A percentile compares a stretch with the other conserved stretches of the same genome.
Evolutionary conservation across 2,113 vertebrate species (phyloP).

Genomic region (Cephalopholis sonnerati): DNA sequence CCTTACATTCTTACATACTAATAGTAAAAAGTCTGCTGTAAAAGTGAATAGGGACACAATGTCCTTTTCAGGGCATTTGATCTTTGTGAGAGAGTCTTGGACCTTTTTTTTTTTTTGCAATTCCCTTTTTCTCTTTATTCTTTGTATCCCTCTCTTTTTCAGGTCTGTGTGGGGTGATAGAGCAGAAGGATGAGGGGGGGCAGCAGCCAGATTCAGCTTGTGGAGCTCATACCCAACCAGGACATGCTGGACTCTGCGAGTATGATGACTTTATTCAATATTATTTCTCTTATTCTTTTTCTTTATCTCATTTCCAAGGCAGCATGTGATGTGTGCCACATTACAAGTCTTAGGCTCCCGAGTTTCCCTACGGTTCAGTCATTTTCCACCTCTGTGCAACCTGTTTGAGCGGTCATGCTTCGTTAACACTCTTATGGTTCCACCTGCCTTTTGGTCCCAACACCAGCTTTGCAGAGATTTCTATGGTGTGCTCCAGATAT

Average conservation of each 20-base stretch:
- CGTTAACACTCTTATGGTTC: no score
- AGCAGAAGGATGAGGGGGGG: slow-evolving; percentile 90
- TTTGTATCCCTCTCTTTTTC: slow-evolving; percentile 10
- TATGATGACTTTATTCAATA: slow-evolving; percentile 56
- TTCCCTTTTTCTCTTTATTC: background rate
- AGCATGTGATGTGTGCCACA: background rate
- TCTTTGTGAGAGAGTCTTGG: background rate
- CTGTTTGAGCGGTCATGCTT: no score
- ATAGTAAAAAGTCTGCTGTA: background rate
- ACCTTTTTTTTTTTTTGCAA: no score
- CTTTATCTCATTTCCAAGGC: background rate
- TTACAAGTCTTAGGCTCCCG: no score
- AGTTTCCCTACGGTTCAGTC: no score
- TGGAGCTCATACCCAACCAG: slow-evolving; percentile 88
- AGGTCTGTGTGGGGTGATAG: slow-evolving; percentile 92
- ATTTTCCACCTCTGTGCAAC: no score
- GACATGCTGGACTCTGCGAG: slow-evolving; percentile 92
- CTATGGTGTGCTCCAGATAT: no score
- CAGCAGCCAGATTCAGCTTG: slow-evolving; percentile 89
- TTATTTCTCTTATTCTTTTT: no score
- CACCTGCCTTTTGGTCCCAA: no score
- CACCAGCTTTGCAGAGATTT: no score
- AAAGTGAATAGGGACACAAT: background rate
- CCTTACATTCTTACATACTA: background rate
- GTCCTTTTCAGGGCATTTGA: background rate